Evolutionary conservation across 2,113 vertebrate genomes (phyloP).

Genomic region (Zingel zingel): DNA sequence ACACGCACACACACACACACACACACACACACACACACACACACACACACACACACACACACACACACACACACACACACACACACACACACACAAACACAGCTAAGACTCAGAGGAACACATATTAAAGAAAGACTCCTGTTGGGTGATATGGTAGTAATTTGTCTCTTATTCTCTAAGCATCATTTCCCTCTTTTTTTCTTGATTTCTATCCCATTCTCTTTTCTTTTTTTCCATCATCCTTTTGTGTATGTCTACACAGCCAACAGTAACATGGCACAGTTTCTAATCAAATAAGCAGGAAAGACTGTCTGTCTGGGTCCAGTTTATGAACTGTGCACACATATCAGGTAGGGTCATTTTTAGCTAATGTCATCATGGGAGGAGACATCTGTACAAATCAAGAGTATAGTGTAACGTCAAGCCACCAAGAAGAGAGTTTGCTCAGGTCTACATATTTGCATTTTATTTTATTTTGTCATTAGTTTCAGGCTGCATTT

Average conservation of each 20-base stretch:
- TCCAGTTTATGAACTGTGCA: slow-evolving; percentile 20
- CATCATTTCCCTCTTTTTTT: background rate
- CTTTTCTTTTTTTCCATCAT: background rate
- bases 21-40: slow-evolving; percentile 14
- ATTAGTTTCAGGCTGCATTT: background rate
- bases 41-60: slow-evolving; percentile 16
- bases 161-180: slow-evolving; percentile 14
- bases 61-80: slow-evolving; percentile 6
- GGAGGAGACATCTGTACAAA: background rate
- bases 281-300: slow-evolving; percentile 20
- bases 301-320: slow-evolving; percentile 24
- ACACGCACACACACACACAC: slow-evolving; percentile 14
- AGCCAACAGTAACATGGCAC: slow-evolving; percentile 12
- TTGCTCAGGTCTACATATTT: background rate
- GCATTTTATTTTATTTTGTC: background rate
- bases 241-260: background rate
- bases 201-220: background rate
- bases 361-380: background rate
- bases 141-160: background rate
- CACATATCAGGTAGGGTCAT: background rate
- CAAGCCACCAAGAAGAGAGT: background rate
- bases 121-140: slow-evolving; percentile 7
- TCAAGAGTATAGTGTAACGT: background rate
- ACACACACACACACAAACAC: slow-evolving; percentile 8
- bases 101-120: background rate